Conservation (phyloP, 92 coral and sea anemone species). For the Heliopora coerulea region DNA sequence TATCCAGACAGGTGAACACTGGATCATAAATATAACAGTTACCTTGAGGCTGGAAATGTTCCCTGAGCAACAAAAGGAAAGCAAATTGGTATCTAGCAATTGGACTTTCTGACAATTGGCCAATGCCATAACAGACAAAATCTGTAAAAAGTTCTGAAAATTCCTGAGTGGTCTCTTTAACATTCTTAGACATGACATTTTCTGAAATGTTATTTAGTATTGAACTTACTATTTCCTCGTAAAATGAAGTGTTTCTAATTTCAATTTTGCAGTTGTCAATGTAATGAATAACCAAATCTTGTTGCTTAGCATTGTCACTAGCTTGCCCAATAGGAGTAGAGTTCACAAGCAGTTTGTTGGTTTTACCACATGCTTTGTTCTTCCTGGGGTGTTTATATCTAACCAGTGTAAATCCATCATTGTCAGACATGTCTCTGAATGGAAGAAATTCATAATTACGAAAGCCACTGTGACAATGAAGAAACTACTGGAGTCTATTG, state of each 20-base stretch:
- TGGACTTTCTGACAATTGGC: conserved; percentile 74
- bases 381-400: conserved; percentile 24
- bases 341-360: not conserved
- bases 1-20: conserved; percentile 65
- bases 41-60: conserved; percentile 42
- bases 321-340: not conserved
- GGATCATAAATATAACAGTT: conserved; percentile 82
- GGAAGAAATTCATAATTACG: not conserved
- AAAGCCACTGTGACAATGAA: too few species aligned
- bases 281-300: not conserved
- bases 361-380: not conserved
- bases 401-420: conserved; percentile 33
- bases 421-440: not conserved
- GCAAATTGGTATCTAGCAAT: conserved; percentile 94
- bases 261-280: conserved; percentile 21
- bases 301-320: conserved; percentile 1
- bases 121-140: conserved; percentile 95
- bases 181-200: not conserved
- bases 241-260: conserved; percentile 10
- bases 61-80: conserved; percentile 62
- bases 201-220: not conserved
- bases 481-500: too few species aligned
- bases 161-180: not conserved
- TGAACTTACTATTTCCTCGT: not conserved
- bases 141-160: conserved; percentile 28